These are phyloP conservation scores for Pterophyllum scalare DNA, from an alignment of 2,113 vertebrate species.

Conservation along the genomic window DNA sequence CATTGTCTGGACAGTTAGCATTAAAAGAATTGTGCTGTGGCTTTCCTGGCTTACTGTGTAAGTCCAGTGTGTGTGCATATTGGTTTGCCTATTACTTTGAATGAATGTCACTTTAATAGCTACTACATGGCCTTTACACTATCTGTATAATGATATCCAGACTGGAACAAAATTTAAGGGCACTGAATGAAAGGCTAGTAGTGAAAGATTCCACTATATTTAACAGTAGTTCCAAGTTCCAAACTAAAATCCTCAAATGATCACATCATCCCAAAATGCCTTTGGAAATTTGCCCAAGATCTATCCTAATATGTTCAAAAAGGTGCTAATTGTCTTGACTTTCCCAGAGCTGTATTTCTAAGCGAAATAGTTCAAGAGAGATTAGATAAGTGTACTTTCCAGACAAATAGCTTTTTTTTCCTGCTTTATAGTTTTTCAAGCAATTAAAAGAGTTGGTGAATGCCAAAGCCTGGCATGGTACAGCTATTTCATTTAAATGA, in stretches of 20 bases:
- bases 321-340: slow-evolving; percentile 61
- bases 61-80: background rate
- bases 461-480: slow-evolving; percentile 44
- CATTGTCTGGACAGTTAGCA: background rate
- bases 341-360: slow-evolving; percentile 49
- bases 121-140: background rate
- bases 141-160: slow-evolving; percentile 21
- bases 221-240: slow-evolving; percentile 33
- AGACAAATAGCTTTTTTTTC: slow-evolving; percentile 51
- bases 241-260: slow-evolving; percentile 39
- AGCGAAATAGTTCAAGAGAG: slow-evolving; percentile 54
- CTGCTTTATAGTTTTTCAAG: slow-evolving; percentile 48
- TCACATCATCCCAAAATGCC: slow-evolving; percentile 41
- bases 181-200: slow-evolving; percentile 25
- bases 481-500: slow-evolving; percentile 50
- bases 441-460: slow-evolving; percentile 55
- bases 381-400: slow-evolving; percentile 64
- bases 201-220: slow-evolving; percentile 21
- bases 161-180: slow-evolving; percentile 6
- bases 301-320: slow-evolving; percentile 50
- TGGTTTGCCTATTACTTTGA: slow-evolving; percentile 9
- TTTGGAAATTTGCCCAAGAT: slow-evolving; percentile 56
- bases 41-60: background rate
- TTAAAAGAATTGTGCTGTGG: background rate
- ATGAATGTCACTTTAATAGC: slow-evolving; percentile 12